These are phyloP conservation scores for Ericerus pela DNA, from an alignment of 1,140 invertebrate species.

Conservation along the genomic window DNA sequence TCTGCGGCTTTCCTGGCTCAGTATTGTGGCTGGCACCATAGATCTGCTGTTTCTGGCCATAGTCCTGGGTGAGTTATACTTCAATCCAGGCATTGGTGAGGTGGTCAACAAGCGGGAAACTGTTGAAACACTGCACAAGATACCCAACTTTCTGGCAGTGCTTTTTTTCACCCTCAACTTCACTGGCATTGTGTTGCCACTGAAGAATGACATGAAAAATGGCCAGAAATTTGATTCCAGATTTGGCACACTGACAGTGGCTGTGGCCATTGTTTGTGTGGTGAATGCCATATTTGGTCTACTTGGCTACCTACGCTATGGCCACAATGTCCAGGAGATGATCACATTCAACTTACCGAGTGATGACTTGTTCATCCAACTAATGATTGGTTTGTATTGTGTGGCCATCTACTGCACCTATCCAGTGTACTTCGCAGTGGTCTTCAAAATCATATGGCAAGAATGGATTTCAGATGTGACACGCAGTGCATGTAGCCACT, in stretches of 20 bases:
- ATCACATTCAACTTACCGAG: slow-evolving; percentile 31
- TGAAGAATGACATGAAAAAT: slow-evolving; percentile 37
- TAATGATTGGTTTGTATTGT: neutral
- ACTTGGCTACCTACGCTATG: slow-evolving; percentile 38
- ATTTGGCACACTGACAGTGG: slow-evolving; percentile 35
- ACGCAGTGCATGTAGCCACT: neutral
- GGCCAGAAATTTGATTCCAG: slow-evolving; percentile 32
- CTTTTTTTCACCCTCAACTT: slow-evolving; percentile 49
- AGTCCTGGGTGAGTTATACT: neutral
- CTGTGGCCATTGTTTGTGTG: slow-evolving; percentile 33
- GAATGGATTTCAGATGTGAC: neutral
- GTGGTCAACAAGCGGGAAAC: slow-evolving; percentile 31
- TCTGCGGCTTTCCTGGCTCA: neutral
- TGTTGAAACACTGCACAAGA: slow-evolving; percentile 31
- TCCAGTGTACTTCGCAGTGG: neutral
- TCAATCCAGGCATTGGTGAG: slow-evolving; percentile 35
- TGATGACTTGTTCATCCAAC: slow-evolving; percentile 33
- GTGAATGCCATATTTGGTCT: slow-evolving; percentile 36
- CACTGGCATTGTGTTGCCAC: slow-evolving; percentile 39
- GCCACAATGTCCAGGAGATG: slow-evolving; percentile 28
- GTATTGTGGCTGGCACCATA: neutral
- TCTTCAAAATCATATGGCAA: slow-evolving; percentile 4
- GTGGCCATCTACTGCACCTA: neutral
- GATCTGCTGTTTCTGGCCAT: neutral
- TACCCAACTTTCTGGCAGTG: slow-evolving; percentile 48